Conservation (phyloP, 2,797 vertebrate genomes). For the Diplodus puntazzo region DNA sequence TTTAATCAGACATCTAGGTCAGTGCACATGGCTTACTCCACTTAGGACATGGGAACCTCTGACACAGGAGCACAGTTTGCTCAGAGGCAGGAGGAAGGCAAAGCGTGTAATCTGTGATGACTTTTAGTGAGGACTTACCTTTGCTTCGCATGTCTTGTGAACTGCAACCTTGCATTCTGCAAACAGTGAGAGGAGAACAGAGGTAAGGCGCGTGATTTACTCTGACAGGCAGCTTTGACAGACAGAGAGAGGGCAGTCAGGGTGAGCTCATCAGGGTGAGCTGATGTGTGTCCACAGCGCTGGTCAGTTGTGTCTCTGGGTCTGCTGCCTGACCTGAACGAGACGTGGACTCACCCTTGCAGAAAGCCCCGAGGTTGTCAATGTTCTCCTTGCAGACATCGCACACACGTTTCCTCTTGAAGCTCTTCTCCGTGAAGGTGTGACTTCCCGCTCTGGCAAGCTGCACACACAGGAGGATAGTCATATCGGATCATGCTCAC, state of each 20-base stretch:
- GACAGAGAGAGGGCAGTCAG: constrained; percentile 20
- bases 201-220: constrained; percentile 22
- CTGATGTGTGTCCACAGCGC: constrained; percentile 1
- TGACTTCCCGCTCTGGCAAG: constrained; percentile 83
- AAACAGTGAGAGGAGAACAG: constrained; percentile 44
- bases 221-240: constrained; percentile 17
- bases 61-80: constrained; percentile 37
- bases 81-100: constrained; percentile 6
- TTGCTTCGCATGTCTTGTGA: constrained; percentile 89
- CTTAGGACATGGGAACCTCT: constrained; percentile 34
- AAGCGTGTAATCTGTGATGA: constrained; percentile 1
- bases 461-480: constrained; percentile 65
- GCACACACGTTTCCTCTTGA: constrained; percentile 86
- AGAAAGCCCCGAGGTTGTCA: constrained; percentile 84
- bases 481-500: constrained; percentile 8
- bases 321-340: constrained; percentile 27
- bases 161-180: constrained; percentile 90
- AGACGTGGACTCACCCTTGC: constrained; percentile 85
- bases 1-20: constrained; percentile 74
- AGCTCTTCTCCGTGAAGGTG: constrained; percentile 86
- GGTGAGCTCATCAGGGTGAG: constrained; percentile 7
- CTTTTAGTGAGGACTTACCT: constrained; percentile 81
- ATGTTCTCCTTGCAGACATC: constrained; percentile 87
- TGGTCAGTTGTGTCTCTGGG: constrained; percentile 19
- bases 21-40: constrained; percentile 69